Evolutionary conservation across 1,140 invertebrate genomes (phyloP), one percentile per base, ranked within the genome.

Genomic region (Geopemphigus sp.): DNA sequence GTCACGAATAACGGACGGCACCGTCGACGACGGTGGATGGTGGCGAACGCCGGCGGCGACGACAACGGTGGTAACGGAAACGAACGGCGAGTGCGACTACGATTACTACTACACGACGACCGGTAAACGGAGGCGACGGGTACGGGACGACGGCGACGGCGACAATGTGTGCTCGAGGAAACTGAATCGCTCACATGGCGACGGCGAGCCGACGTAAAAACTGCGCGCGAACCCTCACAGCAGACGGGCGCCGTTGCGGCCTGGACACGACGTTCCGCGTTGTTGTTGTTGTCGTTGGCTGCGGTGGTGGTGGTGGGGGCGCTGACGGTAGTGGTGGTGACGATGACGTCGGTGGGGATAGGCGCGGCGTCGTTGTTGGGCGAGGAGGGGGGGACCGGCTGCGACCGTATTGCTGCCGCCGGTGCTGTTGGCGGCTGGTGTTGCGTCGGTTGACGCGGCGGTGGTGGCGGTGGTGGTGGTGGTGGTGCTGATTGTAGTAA

Each of bases 131-230:
- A n/a, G 14, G 47, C n/a, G 32, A 39, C 17, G 29, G 19, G 29
- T 11, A n/a, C 61, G 61, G 32, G 72, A 19, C 68, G 68, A 19
- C 68, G 68, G 54, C 72, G 72, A n/a, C 72, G 72, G 14, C 54
- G 22, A 76, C 54, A 76, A 57, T 76, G 73, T 26, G 53, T 39
- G 72, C 57, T 53, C 17, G 47, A 56, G 29, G 24, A 56, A 57
- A 74, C 45, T 76, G 59, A 39, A 59, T 76, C 56, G 72, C 73
- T 76, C 72, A 76, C 73, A 76, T 76, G 73, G 73, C 73, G 73
- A 53, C 73, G 54, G 32, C 54, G 72, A 54, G 72, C 72, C 72
- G 72, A 74, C 56, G 56, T 74, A 45, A 56, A 74, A 74, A 74
- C 72, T 74, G 72, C 72, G 72, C 72, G 72, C 72, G 72, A 74